phyloP scores from a whole-genome alignment of 2,113 vertebrate species.

The Sminthopsis crassicaudata region DNA sequence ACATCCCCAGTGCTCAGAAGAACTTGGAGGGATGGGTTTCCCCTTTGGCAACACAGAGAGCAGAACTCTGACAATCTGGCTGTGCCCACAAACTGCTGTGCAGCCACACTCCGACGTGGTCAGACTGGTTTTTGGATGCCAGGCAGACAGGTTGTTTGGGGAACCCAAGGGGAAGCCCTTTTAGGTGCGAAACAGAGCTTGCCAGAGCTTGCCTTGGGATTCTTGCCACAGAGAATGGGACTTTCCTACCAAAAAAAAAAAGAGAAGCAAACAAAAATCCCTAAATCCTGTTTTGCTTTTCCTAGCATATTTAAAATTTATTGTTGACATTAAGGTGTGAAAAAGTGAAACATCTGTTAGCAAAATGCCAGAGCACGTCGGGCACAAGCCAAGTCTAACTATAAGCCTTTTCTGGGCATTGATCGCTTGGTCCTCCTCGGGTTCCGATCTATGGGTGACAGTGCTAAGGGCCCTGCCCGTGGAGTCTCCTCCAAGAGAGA shows the following conservation, averaged over 20 bases:
- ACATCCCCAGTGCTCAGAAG: background rate
- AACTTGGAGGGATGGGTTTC: background rate
- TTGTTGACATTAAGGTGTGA: background rate
- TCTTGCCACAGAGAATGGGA: background rate
- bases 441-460: background rate
- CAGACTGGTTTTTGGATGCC: background rate
- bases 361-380: background rate
- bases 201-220: background rate
- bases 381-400: background rate
- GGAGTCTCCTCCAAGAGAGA: background rate
- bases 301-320: background rate
- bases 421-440: background rate
- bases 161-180: background rate
- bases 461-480: too few species aligned
- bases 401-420: background rate
- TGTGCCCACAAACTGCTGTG: background rate
- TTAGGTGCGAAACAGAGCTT: background rate
- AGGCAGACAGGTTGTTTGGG: background rate
- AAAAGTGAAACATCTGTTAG: background rate
- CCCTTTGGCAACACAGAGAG: background rate
- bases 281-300: background rate
- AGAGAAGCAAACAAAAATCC: background rate
- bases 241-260: background rate
- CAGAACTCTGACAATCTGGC: background rate
- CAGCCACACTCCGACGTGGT: background rate